Conservation (phyloP, 2,797 vertebrate genomes). For the Pseudomugil gertrudae region DNA sequence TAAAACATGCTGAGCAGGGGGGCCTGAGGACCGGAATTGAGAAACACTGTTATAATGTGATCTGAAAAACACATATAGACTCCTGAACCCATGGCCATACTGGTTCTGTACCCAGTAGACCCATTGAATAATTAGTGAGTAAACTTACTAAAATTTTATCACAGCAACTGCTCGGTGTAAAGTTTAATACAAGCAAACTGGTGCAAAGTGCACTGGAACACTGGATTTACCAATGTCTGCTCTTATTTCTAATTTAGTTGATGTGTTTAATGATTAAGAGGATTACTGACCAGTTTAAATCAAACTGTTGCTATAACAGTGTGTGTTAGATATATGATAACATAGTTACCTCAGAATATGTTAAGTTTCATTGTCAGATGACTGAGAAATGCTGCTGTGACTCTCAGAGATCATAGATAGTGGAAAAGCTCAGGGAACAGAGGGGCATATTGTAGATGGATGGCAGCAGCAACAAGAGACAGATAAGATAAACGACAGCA, state of each 20-base stretch:
- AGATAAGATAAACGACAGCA: slow-evolving; percentile 22
- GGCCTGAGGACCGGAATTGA: no score
- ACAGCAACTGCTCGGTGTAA: no score
- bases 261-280: not conserved
- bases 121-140: no score
- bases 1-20: no score
- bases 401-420: not conserved
- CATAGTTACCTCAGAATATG: not conserved
- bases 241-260: not conserved
- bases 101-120: no score
- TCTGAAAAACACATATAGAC: no score
- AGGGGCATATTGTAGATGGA: slow-evolving; percentile 22
- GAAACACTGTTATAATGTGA: no score
- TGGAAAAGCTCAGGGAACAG: not conserved
- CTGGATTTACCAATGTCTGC: not conserved
- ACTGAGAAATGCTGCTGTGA: not conserved
- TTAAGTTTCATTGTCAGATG: no score
- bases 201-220: not conserved
- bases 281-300: not conserved
- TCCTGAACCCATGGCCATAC: no score
- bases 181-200: not conserved
- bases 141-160: not conserved
- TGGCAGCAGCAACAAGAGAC: slow-evolving; percentile 16
- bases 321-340: not conserved
- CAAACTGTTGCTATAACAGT: not conserved